Evolutionary conservation across 2,888 invertebrate species (phyloP), one percentile per base, ranked within the genome.

Genomic region (Drosophila buzzatii): DNA sequence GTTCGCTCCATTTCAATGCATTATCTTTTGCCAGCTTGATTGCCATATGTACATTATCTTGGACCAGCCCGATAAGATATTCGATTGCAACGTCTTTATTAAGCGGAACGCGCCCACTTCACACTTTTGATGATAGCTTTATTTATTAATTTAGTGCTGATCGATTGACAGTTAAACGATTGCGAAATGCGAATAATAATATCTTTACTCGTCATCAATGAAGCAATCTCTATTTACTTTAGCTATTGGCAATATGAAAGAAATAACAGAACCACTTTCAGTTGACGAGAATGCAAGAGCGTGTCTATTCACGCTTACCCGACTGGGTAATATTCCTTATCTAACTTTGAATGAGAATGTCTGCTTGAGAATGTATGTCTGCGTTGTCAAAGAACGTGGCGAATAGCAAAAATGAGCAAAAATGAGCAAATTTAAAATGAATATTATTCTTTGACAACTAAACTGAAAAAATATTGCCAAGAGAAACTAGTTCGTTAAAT

Each of bases 61-160:
- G n/a, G 31, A 53, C 42, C 59, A 31, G 27, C 18, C 53, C 37
- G 76, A 76, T 76, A 70, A 80, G 80, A 65, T 70, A 70, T 59
- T n/a, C 20, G 23, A 33, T 59, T 62, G 55, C 16, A 20, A 6
- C 27, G 33, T 10, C 33, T 44, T 42, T 45, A 12, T 39, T 18
- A 62, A 42, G 41, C 41, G 31, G 10, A 39, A 5, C 45, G 45
- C 55, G 62, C 51, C n/a, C 61, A 69, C 37, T 52, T 61, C 9
- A 51, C 27, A 35, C 20, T 53, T 8, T 12, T 20, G 10, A 9
- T 70, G 66, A 73, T 58, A 62, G 58, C 14, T 16, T 23, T 33
- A 45, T 57, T 59, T 61, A 73, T 78, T 66, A 52, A 47, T 63
- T 45, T n/a, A 44, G 10, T 56, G 44, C 60, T 31, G 52, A 53